Percentiles rank a stretch among this genome's conserved stretches.
Evolutionary conservation across 2,888 invertebrate genomes (phyloP).

Genomic region (Anagyrus pseudococci): DNA sequence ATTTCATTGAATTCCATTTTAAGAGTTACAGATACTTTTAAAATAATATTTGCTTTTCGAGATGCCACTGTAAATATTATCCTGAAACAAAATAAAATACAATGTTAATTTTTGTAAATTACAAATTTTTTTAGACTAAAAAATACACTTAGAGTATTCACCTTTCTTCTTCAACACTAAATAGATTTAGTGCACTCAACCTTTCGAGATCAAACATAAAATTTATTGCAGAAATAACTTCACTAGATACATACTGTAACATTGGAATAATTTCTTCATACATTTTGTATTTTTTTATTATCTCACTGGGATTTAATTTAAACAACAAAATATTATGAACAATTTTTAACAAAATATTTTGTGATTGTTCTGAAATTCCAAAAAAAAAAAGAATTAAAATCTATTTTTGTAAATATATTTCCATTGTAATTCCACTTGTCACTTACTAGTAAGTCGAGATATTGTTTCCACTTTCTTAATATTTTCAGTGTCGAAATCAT

Average conservation of each 20-base stretch:
- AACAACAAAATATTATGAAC: constrained; percentile 47
- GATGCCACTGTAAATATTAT: constrained; percentile 47
- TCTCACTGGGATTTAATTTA: constrained; percentile 41
- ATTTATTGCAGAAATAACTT: constrained; percentile 49
- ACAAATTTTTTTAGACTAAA: background rate
- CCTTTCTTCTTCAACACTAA: constrained; percentile 46
- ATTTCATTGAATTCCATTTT: constrained; percentile 49
- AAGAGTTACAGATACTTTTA: constrained; percentile 46
- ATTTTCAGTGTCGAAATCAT: constrained; percentile 7
- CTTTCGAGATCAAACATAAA: constrained; percentile 50
- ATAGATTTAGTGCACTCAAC: constrained; percentile 43
- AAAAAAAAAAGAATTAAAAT: constrained; percentile 6
- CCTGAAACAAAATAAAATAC: constrained; percentile 43
- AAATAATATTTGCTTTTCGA: constrained; percentile 46
- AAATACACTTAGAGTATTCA: constrained; percentile 28
- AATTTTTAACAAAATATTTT: constrained; percentile 42
- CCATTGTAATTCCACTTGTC: background rate
- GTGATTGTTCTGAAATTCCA: constrained; percentile 40
- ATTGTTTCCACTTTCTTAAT: constrained; percentile 43
- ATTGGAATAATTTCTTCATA: constrained; percentile 47
- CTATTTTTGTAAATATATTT: background rate
- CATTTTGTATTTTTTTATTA: constrained; percentile 40
- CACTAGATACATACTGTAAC: constrained; percentile 46
- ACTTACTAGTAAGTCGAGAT: constrained; percentile 46
- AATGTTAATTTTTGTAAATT: background rate